Percentiles rank a stretch among this genome's conserved stretches.
Conservation (phyloP, 1,140 invertebrate genomes). For the Lanistes nyassanus region DNA sequence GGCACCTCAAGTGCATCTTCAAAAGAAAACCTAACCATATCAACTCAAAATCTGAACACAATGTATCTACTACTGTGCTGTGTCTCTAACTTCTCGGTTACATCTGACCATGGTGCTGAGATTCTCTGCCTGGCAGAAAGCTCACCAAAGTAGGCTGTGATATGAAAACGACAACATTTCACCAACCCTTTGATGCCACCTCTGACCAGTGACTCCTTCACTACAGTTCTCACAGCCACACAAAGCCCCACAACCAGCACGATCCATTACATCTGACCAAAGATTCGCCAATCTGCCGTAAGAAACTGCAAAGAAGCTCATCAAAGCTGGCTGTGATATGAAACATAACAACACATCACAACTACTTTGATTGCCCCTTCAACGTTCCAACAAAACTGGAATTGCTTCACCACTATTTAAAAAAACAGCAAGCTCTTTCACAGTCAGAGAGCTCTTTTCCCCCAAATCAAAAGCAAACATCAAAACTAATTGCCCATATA, state of each 20-base stretch:
- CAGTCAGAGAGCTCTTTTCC: too few species aligned
- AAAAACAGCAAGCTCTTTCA: too few species aligned
- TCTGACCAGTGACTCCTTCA: background rate
- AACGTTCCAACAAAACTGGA: background rate
- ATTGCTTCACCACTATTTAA: too few species aligned
- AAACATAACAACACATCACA: constrained; percentile 47
- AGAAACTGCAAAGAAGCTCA: constrained; percentile 30
- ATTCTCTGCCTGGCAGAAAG: constrained; percentile 22
- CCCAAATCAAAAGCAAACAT: too few species aligned
- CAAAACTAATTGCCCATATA: too few species aligned
- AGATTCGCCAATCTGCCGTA: background rate
- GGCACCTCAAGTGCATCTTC: background rate
- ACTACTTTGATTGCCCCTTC: constrained; percentile 48
- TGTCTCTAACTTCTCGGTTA: too few species aligned
- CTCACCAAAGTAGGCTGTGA: constrained; percentile 67
- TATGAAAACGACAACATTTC: constrained; percentile 56
- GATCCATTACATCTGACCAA: too few species aligned
- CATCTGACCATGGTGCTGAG: too few species aligned
- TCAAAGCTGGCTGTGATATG: constrained; percentile 65
- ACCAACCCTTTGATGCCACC: constrained; percentile 58
- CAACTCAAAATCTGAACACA: background rate
- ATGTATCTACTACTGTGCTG: background rate
- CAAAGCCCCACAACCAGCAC: too few species aligned
- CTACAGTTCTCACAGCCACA: background rate
- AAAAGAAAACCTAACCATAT: background rate